These are phyloP conservation scores for Drosophila paulistorum DNA, from an alignment of 1,140 invertebrate species.

Conservation along the genomic window DNA sequence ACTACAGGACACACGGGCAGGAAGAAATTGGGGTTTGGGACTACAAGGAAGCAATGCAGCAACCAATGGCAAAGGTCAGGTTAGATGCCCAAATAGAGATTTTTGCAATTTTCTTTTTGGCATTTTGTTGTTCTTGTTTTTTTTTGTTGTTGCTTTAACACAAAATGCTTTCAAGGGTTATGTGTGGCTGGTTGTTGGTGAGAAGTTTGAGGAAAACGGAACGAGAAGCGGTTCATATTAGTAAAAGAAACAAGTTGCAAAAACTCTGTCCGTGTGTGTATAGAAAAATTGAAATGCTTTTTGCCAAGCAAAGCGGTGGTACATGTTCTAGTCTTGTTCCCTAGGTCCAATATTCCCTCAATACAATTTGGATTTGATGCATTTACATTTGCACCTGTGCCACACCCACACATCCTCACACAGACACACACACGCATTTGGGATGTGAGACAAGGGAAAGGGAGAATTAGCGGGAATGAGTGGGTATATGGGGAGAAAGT, in stretches of 20 bases:
- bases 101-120: slow-evolving; percentile 25
- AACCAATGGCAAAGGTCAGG: slow-evolving; percentile 10
- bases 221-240: slow-evolving; percentile 50
- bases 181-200: slow-evolving; percentile 2
- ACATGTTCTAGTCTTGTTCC: slow-evolving; percentile 20
- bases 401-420: slow-evolving; percentile 21
- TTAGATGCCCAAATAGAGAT: slow-evolving; percentile 5
- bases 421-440: slow-evolving; percentile 8
- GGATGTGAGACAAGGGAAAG: slow-evolving; percentile 15
- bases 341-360: slow-evolving; percentile 49
- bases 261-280: slow-evolving; percentile 37
- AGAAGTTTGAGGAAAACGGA: slow-evolving; percentile 12
- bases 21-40: neutral
- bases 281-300: slow-evolving; percentile 66
- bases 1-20: neutral
- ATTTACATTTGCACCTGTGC: slow-evolving; percentile 77
- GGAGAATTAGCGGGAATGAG: slow-evolving; percentile 18
- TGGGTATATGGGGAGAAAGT: slow-evolving; percentile 13
- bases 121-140: slow-evolving; percentile 35
- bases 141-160: slow-evolving; percentile 11
- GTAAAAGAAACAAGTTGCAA: slow-evolving; percentile 57
- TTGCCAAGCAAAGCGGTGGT: slow-evolving; percentile 49
- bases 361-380: slow-evolving; percentile 75
- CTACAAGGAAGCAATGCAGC: neutral
- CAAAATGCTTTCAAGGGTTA: slow-evolving; percentile 51